Evolutionary conservation across 2,797 vertebrate species (phyloP).

Genomic region (Sebastes matsubarae): DNA sequence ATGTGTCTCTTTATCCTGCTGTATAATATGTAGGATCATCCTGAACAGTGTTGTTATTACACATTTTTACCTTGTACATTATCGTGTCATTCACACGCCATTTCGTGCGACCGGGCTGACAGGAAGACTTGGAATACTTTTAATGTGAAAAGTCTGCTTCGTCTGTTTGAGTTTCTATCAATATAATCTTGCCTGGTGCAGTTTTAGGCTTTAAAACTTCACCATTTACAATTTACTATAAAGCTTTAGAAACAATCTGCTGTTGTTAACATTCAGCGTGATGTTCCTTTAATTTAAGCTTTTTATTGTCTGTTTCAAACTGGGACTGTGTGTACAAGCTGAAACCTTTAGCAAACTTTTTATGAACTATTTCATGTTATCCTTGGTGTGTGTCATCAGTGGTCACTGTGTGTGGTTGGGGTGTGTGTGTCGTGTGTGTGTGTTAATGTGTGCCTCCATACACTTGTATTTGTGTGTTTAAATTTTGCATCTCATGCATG

Average conservation of each 20-base stretch:
- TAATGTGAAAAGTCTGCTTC: not conserved
- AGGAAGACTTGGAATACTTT: too few species aligned
- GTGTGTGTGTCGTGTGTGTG: too few species aligned
- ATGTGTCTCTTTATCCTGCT: too few species aligned
- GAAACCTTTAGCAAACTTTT: not conserved
- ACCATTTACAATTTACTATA: not conserved
- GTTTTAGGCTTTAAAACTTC: not conserved
- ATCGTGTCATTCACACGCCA: too few species aligned
- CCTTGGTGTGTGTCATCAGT: not conserved
- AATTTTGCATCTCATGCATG: not conserved
- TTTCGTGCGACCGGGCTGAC: too few species aligned
- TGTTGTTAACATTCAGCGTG: not conserved
- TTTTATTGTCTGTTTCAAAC: not conserved
- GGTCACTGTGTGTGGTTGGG: not conserved
- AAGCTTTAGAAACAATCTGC: not conserved
- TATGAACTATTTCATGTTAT: not conserved
- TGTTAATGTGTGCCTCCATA: not conserved
- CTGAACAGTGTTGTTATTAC: too few species aligned
- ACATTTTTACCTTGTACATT: too few species aligned
- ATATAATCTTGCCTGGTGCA: not conserved
- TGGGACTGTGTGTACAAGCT: not conserved
- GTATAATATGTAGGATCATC: too few species aligned
- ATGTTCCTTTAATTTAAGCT: not conserved
- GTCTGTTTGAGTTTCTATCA: not conserved
- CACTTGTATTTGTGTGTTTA: not conserved